Base-by-base conservation (phyloP, 2,113 vertebrate genomes). In the Lepus timidus region DNA sequence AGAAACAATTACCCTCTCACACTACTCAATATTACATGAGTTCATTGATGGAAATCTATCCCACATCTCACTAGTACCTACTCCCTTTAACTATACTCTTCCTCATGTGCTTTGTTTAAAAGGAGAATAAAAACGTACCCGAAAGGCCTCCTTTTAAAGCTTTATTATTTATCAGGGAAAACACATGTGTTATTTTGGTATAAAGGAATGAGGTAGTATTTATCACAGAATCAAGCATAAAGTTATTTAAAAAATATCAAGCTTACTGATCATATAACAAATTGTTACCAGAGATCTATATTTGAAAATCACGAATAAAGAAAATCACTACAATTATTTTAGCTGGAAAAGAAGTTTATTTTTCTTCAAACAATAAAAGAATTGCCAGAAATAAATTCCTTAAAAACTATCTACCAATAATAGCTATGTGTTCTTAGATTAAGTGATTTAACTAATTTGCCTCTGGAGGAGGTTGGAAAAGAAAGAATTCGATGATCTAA, bases 381-480 rank as follows among this genome's bases (percentile, higher is more conserved):
- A 71, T 44, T 23, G 39, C 27, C 22, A 78, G 58, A 82, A 91
- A 61, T 73, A 75, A 81, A 87, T 29, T 74, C 79, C 74, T 25
- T 84, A 94, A 62, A 62, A 94, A 76, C 9, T 68, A 76, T 19
- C 16, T 75, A 52, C 4, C 36, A 61, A 44, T 81, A 75, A 61
- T 49, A 75, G 9, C 68, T 68, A 33, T 31, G 17, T 36, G 39
- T 82, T 51, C 61, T 68, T 61, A 51, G 33, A 82, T 68, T 81
- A 86, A 85, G 29, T 68, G 82, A 64, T 39, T 84, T 85, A 90
- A 67, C 62, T 79, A 79, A 71, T 80, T 52, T 70, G 55, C 33
- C 11, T 39, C 5, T 39, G 17, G 58, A 58, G 39, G 20, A 33
- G 6, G 29, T 31, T 6, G 19, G 20, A 3, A 3, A 29, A 11